Evolutionary conservation across 2,113 vertebrate genomes (phyloP).

Genomic region (Apodemus sylvaticus): DNA sequence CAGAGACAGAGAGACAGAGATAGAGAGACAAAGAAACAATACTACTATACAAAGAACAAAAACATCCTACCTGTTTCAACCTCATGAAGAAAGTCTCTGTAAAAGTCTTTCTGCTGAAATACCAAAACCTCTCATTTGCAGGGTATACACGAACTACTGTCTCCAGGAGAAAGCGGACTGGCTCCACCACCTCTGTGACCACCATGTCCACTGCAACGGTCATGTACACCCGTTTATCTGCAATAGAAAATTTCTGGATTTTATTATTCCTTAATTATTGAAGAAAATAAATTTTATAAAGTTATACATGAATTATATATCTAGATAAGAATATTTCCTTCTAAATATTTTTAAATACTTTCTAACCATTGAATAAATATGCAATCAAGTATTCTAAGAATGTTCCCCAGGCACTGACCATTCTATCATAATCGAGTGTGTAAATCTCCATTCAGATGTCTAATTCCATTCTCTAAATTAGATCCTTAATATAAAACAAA

Average conservation of each 20-base stretch:
- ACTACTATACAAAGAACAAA: not conserved
- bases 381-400: not conserved
- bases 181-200: constrained; percentile 96
- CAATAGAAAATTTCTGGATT: constrained; percentile 22
- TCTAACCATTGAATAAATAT: not conserved
- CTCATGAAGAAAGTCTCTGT: constrained; percentile 96
- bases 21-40: not conserved
- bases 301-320: not conserved
- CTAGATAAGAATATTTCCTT: not conserved
- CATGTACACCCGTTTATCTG: constrained; percentile 97
- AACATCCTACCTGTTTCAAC: constrained; percentile 92
- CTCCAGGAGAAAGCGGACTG: constrained; percentile 96
- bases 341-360: constrained; percentile 10
- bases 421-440: not conserved
- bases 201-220: constrained; percentile 98
- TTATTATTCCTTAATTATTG: constrained; percentile 31
- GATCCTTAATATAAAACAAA: constrained; percentile 7
- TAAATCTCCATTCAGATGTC: not conserved
- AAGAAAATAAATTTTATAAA: constrained; percentile 25
- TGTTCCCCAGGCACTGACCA: not conserved
- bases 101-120: constrained; percentile 98
- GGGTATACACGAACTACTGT: constrained; percentile 94
- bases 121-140: constrained; percentile 98
- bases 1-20: not conserved
- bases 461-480: not conserved